Evolutionary conservation across 2,113 vertebrate genomes (phyloP).

Genomic region (Psophia crepitans): DNA sequence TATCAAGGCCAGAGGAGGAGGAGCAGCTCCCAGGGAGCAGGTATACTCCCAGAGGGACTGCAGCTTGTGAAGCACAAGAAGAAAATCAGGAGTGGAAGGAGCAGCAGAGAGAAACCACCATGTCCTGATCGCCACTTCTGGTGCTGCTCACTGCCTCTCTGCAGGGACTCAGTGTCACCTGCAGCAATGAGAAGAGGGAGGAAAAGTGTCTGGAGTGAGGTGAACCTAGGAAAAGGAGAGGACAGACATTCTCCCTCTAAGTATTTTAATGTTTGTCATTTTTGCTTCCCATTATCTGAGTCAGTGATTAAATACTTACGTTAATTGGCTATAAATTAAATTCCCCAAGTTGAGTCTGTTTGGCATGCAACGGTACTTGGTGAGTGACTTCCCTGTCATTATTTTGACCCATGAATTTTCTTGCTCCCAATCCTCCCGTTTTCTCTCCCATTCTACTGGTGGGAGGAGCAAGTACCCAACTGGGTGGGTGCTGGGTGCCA

Average conservation of each 20-base stretch:
- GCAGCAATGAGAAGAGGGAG: neutral
- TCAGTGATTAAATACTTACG: neutral
- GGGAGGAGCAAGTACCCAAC: fast-evolving
- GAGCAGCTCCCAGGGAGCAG: neutral
- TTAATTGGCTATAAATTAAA: neutral
- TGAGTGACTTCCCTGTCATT: neutral
- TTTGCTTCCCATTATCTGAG: neutral
- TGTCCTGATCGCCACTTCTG: neutral
- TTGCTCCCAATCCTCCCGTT: neutral
- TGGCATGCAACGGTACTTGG: neutral
- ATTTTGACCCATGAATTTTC: neutral
- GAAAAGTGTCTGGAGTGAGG: neutral
- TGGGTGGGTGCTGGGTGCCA: neutral
- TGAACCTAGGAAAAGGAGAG: neutral
- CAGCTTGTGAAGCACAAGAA: neutral
- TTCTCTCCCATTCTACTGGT: neutral
- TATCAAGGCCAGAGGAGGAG: neutral
- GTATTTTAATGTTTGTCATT: neutral
- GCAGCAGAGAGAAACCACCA: neutral
- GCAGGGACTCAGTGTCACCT: neutral
- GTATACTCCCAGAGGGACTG: neutral
- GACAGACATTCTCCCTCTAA: neutral
- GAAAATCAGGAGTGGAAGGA: neutral
- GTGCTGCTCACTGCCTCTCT: neutral
- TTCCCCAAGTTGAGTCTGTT: neutral